Conservation (phyloP, 2,888 invertebrate species). For the Drosophila leonis region DNA sequence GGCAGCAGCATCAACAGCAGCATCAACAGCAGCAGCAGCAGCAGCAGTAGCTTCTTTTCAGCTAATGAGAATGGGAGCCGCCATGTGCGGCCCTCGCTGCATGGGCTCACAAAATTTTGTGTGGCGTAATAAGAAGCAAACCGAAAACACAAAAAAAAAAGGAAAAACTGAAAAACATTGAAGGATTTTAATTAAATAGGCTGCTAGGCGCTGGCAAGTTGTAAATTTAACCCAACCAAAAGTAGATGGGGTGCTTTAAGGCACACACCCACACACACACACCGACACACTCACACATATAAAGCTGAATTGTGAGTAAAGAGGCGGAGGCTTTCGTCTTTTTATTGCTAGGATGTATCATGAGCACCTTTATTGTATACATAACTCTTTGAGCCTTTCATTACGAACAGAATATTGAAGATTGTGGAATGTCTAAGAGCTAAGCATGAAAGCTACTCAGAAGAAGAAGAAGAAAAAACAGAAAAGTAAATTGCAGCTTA, state of each 20-base stretch:
- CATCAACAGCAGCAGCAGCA: constrained; percentile 22
- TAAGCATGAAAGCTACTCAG: background rate
- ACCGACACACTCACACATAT: background rate
- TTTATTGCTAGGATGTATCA: constrained; percentile 52
- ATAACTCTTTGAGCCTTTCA: constrained; percentile 54
- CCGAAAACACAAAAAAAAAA: constrained; percentile 12
- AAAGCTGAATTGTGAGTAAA: constrained; percentile 5
- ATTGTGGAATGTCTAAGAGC: constrained; percentile 8
- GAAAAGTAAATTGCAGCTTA: constrained; percentile 1
- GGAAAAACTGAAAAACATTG: constrained; percentile 55
- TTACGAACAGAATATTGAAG: constrained; percentile 27
- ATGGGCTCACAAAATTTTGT: constrained; percentile 44
- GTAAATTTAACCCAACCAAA: constrained; percentile 52
- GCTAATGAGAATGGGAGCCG: constrained; percentile 69
- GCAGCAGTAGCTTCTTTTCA: constrained; percentile 74
- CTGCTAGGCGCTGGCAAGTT: constrained; percentile 54
- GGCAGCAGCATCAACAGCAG: constrained; percentile 25
- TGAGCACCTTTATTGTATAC: constrained; percentile 54
- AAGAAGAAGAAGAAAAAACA: background rate
- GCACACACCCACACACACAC: background rate
- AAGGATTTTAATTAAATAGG: constrained; percentile 80
- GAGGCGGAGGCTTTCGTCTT: constrained; percentile 25
- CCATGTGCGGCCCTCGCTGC: constrained; percentile 27
- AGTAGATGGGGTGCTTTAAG: constrained; percentile 35
- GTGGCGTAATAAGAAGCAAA: constrained; percentile 53